A percentile compares a stretch with the other conserved stretches of the same genome.
These are phyloP conservation scores for Drosophila teissieri DNA, from an alignment of 1,140 invertebrate species.

Conservation along the genomic window DNA sequence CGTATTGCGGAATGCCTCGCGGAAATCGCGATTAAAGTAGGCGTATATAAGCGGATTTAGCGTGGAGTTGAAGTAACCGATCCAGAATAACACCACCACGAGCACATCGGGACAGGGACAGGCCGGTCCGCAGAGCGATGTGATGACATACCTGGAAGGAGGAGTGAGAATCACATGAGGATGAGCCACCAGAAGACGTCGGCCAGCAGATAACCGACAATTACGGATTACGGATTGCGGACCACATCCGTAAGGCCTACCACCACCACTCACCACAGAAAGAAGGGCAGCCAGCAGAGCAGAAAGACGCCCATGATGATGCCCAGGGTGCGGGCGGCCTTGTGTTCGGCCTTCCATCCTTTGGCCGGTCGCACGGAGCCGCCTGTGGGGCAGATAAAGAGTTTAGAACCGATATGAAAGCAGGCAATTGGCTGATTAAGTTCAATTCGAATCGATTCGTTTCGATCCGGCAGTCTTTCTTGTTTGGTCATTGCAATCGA, in stretches of 20 bases:
- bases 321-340: conserved; percentile 95
- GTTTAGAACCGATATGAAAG: conserved; percentile 44
- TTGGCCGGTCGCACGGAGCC: conserved; percentile 90
- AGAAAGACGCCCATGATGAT: conserved; percentile 98
- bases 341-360: conserved; percentile 95
- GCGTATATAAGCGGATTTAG: conserved; percentile 98
- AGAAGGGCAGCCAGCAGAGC: conserved; percentile 98
- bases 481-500: conserved; percentile 46
- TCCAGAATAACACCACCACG: conserved; percentile 92
- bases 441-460: conserved; percentile 44
- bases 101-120: conserved; percentile 94
- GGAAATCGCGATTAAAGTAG: conserved; percentile 99
- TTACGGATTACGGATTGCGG: conserved; percentile 84
- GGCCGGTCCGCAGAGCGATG: conserved; percentile 91
- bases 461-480: conserved; percentile 27
- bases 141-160: conserved; percentile 91
- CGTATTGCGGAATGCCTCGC: conserved; percentile 97
- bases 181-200: conserved; percentile 14
- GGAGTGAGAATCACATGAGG: conserved; percentile 9
- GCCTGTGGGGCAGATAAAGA: conserved; percentile 85
- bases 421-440: conserved; percentile 58
- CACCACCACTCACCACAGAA: conserved; percentile 91
- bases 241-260: conserved; percentile 7
- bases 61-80: conserved; percentile 97
- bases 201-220: conserved; percentile 18